These are phyloP conservation scores for Drosophila gunungcola DNA, from an alignment of 1,140 invertebrate genomes.

Conservation along the genomic window DNA sequence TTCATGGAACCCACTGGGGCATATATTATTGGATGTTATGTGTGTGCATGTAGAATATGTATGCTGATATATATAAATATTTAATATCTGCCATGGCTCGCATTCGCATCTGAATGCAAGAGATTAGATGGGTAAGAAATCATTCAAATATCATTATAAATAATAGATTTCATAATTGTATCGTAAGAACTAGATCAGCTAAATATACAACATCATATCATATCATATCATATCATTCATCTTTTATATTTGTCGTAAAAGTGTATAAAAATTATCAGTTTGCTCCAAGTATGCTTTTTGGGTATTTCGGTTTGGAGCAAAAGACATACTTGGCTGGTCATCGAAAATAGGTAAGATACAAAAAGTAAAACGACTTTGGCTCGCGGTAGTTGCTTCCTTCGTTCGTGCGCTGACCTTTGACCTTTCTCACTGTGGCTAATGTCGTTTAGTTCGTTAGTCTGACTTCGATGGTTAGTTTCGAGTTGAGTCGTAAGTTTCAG, in stretches of 20 bases:
- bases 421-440: constrained; percentile 9
- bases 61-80: constrained; percentile 30
- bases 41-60: constrained; percentile 39
- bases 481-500: constrained; percentile 52
- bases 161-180: constrained; percentile 71
- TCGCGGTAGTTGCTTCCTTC: constrained; percentile 37
- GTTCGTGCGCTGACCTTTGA: constrained; percentile 13
- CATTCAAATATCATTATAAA: constrained; percentile 49
- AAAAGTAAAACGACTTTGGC: constrained; percentile 42
- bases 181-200: constrained; percentile 72
- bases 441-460: constrained; percentile 55
- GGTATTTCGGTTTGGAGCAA: constrained; percentile 38
- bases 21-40: constrained; percentile 80
- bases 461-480: constrained; percentile 57
- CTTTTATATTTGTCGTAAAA: constrained; percentile 29
- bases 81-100: constrained; percentile 29
- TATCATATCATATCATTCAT: constrained; percentile 20
- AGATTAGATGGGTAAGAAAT: constrained; percentile 44
- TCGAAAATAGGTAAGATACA: constrained; percentile 30
- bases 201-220: constrained; percentile 72
- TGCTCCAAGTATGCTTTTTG: constrained; percentile 43
- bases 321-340: constrained; percentile 40
- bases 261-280: constrained; percentile 46
- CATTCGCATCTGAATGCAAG: constrained; percentile 48
- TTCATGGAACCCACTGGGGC: constrained; percentile 80